Evolutionary conservation across 2,888 invertebrate species (phyloP), one percentile per base, ranked within the genome.

Genomic region (Ectropis crepuscularia): DNA sequence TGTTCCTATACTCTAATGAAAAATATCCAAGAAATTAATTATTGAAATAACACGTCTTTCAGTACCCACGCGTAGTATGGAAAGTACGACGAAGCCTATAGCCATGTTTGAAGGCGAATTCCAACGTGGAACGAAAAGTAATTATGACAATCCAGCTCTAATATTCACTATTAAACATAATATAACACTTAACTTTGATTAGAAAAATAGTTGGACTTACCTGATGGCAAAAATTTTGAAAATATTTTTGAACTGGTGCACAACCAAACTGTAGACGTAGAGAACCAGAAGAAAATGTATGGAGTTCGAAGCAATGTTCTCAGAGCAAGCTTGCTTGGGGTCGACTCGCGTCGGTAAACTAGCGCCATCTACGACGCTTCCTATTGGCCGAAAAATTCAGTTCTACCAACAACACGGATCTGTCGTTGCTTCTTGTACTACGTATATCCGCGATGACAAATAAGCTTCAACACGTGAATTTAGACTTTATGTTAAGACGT

Each of bases 271-370:
- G 90, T 88, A 92, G 88, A 90, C 90, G 91, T 91, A 92, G 90
- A 89, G 92, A 91, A 87, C 90, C 90, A 90, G 91, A 93, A 92
- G 92, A 90, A 91, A 93, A 92, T 93, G 93, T 93, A 93, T 92
- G 93, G 89, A 85, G 92, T 91, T 90, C 90, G 87, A 90, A 90
- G 90, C 87, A 92, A 86, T 86, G 89, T 91, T 92, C 91, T 89
- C 87, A 87, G 87, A 82, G 83, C 88, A 85, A 90, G 91, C 88
- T 85, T 83, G 92, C 92, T 91, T 91, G 91, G 89, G 89, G 87
- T 85, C 86, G 88, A 76, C 83, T 89, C 89, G 92, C 92, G 92
- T 92, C 89, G 84, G 79, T 81, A 85, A 83, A 66, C 72, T 72
- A 86, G 89, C 92, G 92, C 87, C 92, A 86, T 83, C 93, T 92